These are phyloP conservation scores for Petrolisthes cinctipes DNA, from an alignment of 2,888 invertebrate genomes.

Conservation along the genomic window DNA sequence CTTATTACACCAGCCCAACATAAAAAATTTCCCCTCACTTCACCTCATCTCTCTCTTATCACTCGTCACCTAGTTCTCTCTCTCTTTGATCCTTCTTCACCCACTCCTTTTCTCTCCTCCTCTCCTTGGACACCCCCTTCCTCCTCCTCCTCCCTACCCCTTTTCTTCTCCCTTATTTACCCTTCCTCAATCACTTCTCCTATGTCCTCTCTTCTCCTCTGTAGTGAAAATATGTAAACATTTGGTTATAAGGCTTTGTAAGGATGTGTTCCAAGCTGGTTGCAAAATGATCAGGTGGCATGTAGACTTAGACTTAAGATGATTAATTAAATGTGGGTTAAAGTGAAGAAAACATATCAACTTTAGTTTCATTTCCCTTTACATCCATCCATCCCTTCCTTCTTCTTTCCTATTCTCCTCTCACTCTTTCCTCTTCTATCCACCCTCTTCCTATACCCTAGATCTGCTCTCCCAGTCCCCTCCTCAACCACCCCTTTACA, in stretches of 20 bases:
- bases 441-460: not conserved
- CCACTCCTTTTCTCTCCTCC: not conserved
- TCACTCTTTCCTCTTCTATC: not conserved
- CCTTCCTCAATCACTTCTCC: not conserved
- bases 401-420: not conserved
- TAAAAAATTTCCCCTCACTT: not conserved
- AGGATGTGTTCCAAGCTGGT: too few relatives aligned
- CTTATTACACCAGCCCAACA: not conserved
- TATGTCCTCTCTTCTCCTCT: not conserved
- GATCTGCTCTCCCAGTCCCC: not conserved
- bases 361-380: too few relatives aligned
- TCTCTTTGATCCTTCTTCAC: constrained; percentile 11
- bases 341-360: too few relatives aligned
- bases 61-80: not conserved
- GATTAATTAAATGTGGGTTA: too few relatives aligned
- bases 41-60: not conserved
- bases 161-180: not conserved
- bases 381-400: not conserved
- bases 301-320: too few relatives aligned
- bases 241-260: too few relatives aligned
- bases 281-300: too few relatives aligned
- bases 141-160: not conserved
- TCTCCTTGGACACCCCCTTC: not conserved
- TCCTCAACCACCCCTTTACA: not conserved
- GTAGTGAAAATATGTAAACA: not conserved